Base-by-base conservation (phyloP, 2,888 invertebrate genomes). In the Noctua pronuba region DNA sequence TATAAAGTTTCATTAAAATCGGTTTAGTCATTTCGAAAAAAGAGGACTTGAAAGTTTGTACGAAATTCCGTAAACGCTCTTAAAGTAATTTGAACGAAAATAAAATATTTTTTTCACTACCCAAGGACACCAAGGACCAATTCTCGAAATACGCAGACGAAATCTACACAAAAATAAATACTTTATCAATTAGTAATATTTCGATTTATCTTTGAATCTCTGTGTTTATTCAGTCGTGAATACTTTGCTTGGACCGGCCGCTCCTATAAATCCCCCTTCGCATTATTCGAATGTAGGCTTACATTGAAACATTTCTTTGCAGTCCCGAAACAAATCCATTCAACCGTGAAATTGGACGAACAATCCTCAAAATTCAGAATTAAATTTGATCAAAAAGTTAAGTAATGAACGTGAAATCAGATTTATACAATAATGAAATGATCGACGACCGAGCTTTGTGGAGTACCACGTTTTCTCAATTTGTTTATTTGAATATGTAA, bases 281-380 rank as follows among this genome's bases (percentile, higher is more conserved):
- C 90, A 92, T 94, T 94, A 94, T 94, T 94, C 92, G 92, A 95
- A 94, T 92, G 93, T 94, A 94, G 93, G 93, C 94, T 94, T 93
- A 95, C 92, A 94, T 92, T 93, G 94, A 93, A 95, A 94, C 94
- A 94, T 94, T 95, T 95, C 95, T 95, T 94, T 94, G 92, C 93
- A 90, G 88, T 84, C 87, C 92, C 93, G 93, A 95, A 96, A 96
- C 94, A 95, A 95, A 95, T 91, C 94, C 92, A 94, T 95, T 95
- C 93, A 95, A 88, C 92, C 94, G 91, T 94, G 90, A 95, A 95
- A 96, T 96, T 95, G 94, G 92, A 93, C 92, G 93, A 94, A 93
- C 93, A 93, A 93, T 93, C 93, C 94, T 93, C 93, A 93, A 95
- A 94, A 94, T 94, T 94, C 92, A 90, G 92, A 93, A 94, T 94